Base-by-base conservation (phyloP, 2,888 invertebrate species). In the Ennomos erosarius region DNA sequence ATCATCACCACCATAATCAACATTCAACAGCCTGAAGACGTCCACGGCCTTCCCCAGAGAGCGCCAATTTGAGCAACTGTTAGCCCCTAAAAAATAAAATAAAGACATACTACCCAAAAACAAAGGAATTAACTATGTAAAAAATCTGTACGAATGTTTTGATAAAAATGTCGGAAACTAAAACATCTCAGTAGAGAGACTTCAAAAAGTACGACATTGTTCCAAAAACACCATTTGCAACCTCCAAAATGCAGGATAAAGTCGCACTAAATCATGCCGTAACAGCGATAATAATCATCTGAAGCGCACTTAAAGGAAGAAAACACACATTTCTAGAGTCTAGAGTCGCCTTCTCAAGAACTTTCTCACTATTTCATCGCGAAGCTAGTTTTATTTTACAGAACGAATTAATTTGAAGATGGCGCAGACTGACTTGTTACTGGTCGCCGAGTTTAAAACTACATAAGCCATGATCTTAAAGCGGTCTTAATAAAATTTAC, bases 291-390 rank as follows among this genome's bases (percentile, higher is more conserved):
- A 64, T 68, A 68, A 60, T 64, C 58, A 51, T 59, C 59, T 53
- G 46, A 47, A 60, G 52, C 36, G 34, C 58, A 37, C 58, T 55
- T 55, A 55, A 35, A 33, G 43, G 59, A 56, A 57, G 56, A 59
- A 67, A 67, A 65, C 63, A 62, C 62, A 62, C 60, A 64, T 64
- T 65, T 56, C 16, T 39, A 55, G 58, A 49, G 44, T 56, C 16
- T 39, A 55, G 58, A 49, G 44, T 57, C 49, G 9, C 12, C 50
- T 16, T n/a, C 44, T 5, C 9, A n/a, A 36, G 26, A 67, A 64
- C 40, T 62, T 65, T 9, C 42, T 33, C 54, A 57, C 51, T 64
- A 64, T 64, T 60, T 64, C 64, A 67, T 61, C 11, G 49, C 11
- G 48, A 51, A 45, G 13, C 48, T 50, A 57, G 66, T 64, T 64